Percentiles rank a stretch among this genome's conserved stretches.
Evolutionary conservation across 2,888 invertebrate genomes (phyloP).

Genomic region (Drosophila mimetica): DNA sequence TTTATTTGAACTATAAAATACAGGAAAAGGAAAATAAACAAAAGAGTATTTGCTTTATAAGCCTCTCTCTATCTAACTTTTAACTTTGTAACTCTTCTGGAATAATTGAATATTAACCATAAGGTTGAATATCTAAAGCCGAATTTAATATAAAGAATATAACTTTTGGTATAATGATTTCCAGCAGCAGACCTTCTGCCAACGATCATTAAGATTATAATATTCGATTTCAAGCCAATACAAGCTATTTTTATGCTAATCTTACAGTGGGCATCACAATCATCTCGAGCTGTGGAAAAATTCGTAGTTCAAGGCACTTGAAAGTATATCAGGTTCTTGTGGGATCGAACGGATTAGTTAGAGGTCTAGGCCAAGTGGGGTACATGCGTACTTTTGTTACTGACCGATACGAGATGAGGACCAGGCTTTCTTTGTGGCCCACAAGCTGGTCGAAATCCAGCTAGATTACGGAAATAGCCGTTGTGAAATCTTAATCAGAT

Average conservation of each 20-base stretch:
- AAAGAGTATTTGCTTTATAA: no score
- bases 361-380: slow-evolving; percentile 14
- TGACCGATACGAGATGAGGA: slow-evolving; percentile 16
- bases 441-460: slow-evolving; percentile 24
- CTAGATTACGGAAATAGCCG: slow-evolving; percentile 45
- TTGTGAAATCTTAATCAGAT: slow-evolving; percentile 50
- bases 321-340: slow-evolving; percentile 12
- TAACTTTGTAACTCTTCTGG: no score
- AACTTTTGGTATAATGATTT: not conserved
- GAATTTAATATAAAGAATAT: no score
- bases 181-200: not conserved
- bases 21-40: no score
- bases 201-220: not conserved
- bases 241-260: slow-evolving; percentile 7
- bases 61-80: no score
- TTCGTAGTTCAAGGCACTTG: slow-evolving; percentile 19
- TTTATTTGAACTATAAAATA: no score
- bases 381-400: slow-evolving; percentile 8
- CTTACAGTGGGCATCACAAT: slow-evolving; percentile 10
- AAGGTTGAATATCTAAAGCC: no score
- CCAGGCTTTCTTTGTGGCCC: slow-evolving; percentile 34
- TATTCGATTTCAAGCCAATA: not conserved
- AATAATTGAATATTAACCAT: no score
- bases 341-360: slow-evolving; percentile 9
- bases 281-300: slow-evolving; percentile 42